Evolutionary conservation across 1,140 invertebrate genomes (phyloP).

Genomic region (Wasmannia auropunctata): DNA sequence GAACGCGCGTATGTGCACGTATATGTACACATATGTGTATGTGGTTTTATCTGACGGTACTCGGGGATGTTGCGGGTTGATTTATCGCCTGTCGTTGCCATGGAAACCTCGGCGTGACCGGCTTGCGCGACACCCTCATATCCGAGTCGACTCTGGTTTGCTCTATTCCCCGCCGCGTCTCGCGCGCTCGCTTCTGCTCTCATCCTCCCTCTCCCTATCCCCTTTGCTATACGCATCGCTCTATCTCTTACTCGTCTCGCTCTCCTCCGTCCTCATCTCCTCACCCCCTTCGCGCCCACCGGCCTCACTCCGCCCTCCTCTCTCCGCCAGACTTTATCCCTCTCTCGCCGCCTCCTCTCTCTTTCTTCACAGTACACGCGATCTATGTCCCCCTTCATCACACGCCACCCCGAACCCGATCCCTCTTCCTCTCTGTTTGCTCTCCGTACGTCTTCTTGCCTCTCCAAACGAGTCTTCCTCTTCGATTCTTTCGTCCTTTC

Average conservation of each 20-base stretch:
- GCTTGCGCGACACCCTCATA: conserved; percentile 84
- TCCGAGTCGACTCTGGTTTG: conserved; percentile 78
- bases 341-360: not conserved
- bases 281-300: not conserved
- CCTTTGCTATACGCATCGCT: conserved; percentile 7
- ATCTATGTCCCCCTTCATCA: conserved; percentile 56
- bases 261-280: conserved; percentile 16
- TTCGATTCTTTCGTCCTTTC: conserved; percentile 58
- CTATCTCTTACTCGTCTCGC: conserved; percentile 10
- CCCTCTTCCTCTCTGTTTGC: conserved; percentile 63
- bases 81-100: conserved; percentile 84
- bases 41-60: conserved; percentile 79
- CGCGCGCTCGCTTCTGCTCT: conserved; percentile 54
- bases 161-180: conserved; percentile 67
- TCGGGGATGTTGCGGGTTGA: conserved; percentile 84
- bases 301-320: conserved; percentile 54
- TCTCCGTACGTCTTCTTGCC: conserved; percentile 52
- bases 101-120: conserved; percentile 83
- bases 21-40: conserved; percentile 75
- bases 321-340: conserved; percentile 20
- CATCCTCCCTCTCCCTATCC: conserved; percentile 1
- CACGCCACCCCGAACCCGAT: conserved; percentile 42
- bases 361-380: conserved; percentile 46
- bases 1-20: conserved; percentile 43
- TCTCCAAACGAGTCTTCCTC: conserved; percentile 47